Conservation (phyloP, 1,140 invertebrate genomes). For the Mamestra configurata region DNA sequence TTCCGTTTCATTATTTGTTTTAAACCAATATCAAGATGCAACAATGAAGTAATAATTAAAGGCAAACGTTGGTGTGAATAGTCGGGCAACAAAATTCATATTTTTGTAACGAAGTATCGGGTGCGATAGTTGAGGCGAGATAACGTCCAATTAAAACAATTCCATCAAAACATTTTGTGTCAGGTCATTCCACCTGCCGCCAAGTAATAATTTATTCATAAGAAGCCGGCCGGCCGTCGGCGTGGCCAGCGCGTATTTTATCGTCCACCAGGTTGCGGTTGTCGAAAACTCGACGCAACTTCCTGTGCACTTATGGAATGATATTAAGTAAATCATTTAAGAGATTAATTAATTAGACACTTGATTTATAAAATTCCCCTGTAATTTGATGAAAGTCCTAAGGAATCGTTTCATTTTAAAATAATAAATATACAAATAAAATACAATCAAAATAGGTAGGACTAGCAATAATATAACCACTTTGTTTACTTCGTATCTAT, state of each 20-base stretch:
- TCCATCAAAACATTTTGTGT: conserved; percentile 87
- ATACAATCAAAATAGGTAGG: no score
- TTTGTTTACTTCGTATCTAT: neutral
- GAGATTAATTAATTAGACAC: neutral
- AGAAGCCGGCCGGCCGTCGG: conserved; percentile 66
- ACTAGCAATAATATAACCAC: no score
- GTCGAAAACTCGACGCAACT: conserved; percentile 33
- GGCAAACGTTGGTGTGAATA: conserved; percentile 77
- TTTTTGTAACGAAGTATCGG: conserved; percentile 76
- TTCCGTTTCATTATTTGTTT: conserved; percentile 78
- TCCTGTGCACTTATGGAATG: conserved; percentile 34
- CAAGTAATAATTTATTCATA: conserved; percentile 83
- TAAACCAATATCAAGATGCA: conserved; percentile 77
- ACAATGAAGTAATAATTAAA: conserved; percentile 76
- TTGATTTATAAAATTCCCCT: no score
- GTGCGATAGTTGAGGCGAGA: conserved; percentile 77
- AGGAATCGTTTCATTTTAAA: no score
- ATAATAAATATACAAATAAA: no score
- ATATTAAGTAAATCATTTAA: conserved; percentile 17
- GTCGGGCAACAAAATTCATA: conserved; percentile 79
- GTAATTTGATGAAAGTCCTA: no score
- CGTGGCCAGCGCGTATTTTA: conserved; percentile 59
- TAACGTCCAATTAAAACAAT: conserved; percentile 87
- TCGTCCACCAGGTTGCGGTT: conserved; percentile 31
- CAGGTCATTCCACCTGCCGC: conserved; percentile 86